Evolutionary conservation across 1,140 invertebrate genomes (phyloP).

Genomic region (Nephila pilipes): DNA sequence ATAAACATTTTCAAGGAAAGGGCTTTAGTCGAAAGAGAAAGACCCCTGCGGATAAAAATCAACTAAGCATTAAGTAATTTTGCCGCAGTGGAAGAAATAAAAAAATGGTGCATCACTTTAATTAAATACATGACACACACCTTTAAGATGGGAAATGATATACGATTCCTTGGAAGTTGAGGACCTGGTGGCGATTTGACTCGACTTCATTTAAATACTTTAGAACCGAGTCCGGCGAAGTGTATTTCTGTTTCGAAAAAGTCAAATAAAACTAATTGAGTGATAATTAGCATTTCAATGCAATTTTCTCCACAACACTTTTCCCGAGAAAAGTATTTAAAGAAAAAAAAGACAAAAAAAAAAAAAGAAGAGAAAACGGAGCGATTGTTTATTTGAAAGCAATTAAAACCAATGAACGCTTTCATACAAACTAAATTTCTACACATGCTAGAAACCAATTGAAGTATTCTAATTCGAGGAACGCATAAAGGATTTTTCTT

Average conservation of each 20-base stretch:
- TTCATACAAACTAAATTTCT: neutral
- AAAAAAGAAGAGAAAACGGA: neutral
- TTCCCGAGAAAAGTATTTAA: neutral
- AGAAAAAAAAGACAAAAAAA: neutral
- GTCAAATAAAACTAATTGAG: constrained; percentile 11
- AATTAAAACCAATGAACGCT: neutral
- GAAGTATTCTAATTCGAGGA: neutral
- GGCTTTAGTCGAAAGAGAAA: neutral
- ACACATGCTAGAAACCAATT: neutral
- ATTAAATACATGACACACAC: neutral
- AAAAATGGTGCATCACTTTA: neutral
- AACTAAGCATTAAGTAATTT: constrained; percentile 6
- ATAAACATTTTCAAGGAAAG: neutral
- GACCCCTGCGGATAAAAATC: neutral
- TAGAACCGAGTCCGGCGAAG: neutral
- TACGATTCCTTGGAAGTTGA: neutral
- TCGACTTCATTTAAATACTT: neutral
- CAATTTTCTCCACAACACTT: neutral
- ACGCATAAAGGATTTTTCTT: neutral
- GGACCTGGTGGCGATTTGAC: neutral
- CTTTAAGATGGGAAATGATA: neutral
- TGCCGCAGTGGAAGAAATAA: neutral
- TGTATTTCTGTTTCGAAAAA: constrained; percentile 13
- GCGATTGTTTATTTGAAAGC: constrained; percentile 6
- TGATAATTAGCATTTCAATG: constrained; percentile 3